These are phyloP conservation scores for Falcaria lacertinaria DNA, from an alignment of 2,888 invertebrate genomes.

Conservation along the genomic window DNA sequence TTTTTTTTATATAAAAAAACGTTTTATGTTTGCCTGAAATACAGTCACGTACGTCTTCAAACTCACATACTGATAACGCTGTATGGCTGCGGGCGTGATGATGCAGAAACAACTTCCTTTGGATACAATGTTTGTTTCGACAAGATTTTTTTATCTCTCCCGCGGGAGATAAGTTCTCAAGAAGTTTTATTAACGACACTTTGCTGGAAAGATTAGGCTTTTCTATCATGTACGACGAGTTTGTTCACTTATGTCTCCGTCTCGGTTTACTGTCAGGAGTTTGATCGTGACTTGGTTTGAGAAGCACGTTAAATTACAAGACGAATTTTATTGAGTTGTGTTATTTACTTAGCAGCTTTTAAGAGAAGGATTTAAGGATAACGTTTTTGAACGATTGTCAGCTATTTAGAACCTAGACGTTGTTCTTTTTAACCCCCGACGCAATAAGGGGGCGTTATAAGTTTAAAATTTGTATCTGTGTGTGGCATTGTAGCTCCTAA, in stretches of 20 bases:
- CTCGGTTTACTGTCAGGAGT: constrained; percentile 20
- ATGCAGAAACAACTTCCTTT: constrained; percentile 33
- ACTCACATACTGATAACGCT: constrained; percentile 2
- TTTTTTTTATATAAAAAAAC: too few species aligned
- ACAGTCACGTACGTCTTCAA: neutral
- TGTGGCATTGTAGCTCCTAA: too few species aligned
- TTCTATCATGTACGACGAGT: constrained; percentile 52
- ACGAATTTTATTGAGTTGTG: too few species aligned
- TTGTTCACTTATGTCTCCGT: constrained; percentile 46
- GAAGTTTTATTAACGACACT: constrained; percentile 71
- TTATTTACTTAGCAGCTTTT: too few species aligned
- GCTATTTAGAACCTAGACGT: too few species aligned
- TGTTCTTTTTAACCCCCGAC: too few species aligned
- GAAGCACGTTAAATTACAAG: too few species aligned
- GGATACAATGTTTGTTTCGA: constrained; percentile 33
- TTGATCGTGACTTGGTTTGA: neutral
- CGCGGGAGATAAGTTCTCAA: constrained; percentile 55
- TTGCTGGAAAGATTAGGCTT: constrained; percentile 50
- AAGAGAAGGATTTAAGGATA: too few species aligned
- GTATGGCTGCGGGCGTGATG: constrained; percentile 27
- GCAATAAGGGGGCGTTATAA: too few species aligned
- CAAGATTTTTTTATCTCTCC: constrained; percentile 57
- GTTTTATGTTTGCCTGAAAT: too few species aligned
- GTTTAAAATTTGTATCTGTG: too few species aligned
- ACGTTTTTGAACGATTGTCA: too few species aligned